Base-by-base conservation (phyloP, 2,113 vertebrate species). In the Mirounga angustirostris region DNA sequence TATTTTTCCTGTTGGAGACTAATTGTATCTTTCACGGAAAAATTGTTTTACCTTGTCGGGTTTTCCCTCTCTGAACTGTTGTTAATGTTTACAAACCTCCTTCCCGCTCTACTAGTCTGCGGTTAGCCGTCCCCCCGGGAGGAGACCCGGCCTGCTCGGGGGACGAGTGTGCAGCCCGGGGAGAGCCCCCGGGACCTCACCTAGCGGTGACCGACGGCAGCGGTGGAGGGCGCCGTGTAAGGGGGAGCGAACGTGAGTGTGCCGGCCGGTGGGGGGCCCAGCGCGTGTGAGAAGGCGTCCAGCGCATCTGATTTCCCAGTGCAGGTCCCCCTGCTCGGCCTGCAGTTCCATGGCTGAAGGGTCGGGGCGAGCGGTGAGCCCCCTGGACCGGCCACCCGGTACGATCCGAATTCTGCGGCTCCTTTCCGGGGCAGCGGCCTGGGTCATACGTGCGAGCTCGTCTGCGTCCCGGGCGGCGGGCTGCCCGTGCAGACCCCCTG, bases 71-170 rank as follows among this genome's bases (percentile, higher is more conserved):
- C 56, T 30, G 40, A 96, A 80, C 93, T 95, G 93, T 61, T 94
- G 80, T 73, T 91, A 92, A 97, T 98, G 61, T 97, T 98, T 98
- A 98, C 96, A 97, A 91, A 97, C 79, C 69, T 98, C 74, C 91
- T 90, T 65, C 36, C 94, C 92, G 89, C 15, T 74, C 87, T 91
- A n/a, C 1, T 36, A 63, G 82, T 98, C 50, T 83, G 82, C 61
- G 50, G 85, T 85, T 63, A 84, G n/a, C 59, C 91, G 94, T 86
- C 88, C 94, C 94, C 63, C 56, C 96, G 94, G 89, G 79, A 76
- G 81, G 83, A 89, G 65, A 19, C 30, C 79, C 90, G 3, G 89
- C 89, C 30, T 90, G 56, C 18, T 83, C 19, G 73, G 52, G 28
- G 88, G 56, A 95, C 50, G 36, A 61, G 92, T 88, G 65, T 94